A percentile compares a stretch with the other conserved stretches of the same genome.
These are phyloP conservation scores for Reticulitermes speratus DNA, from an alignment of 1,140 invertebrate genomes.

Conservation along the genomic window DNA sequence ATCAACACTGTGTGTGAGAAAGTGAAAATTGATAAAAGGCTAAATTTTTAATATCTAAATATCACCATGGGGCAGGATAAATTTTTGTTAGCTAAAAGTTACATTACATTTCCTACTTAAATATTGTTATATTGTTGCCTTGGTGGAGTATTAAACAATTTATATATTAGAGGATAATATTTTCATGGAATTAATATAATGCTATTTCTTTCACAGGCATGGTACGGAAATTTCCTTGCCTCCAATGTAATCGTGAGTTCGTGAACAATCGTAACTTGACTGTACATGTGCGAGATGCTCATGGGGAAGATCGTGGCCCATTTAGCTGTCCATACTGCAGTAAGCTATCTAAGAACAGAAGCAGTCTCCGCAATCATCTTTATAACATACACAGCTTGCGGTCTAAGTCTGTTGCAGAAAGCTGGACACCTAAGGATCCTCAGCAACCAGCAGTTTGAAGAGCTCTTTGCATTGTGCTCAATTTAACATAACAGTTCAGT, in stretches of 20 bases:
- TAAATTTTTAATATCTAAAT: background rate
- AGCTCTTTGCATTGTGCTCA: too few relatives aligned
- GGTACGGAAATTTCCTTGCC: constrained; percentile 44
- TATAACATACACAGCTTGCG: constrained; percentile 22
- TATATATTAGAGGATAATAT: too few relatives aligned
- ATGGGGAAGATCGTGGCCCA: constrained; percentile 34
- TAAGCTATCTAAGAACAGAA: constrained; percentile 33
- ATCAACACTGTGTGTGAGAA: too few relatives aligned
- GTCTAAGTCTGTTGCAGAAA: background rate
- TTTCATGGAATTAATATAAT: background rate
- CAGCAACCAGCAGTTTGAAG: too few relatives aligned
- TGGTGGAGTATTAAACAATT: background rate
- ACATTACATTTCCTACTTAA: background rate
- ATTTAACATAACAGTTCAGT: too few relatives aligned
- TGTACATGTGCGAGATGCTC: constrained; percentile 32
- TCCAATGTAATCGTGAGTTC: constrained; percentile 57
- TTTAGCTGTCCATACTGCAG: constrained; percentile 32
- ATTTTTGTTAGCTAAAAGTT: background rate
- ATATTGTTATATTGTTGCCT: background rate
- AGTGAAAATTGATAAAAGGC: too few relatives aligned
- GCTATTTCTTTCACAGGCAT: constrained; percentile 18
- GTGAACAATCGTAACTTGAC: constrained; percentile 56
- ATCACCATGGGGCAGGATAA: background rate
- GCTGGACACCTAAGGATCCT: too few relatives aligned
- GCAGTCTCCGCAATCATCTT: constrained; percentile 32